phyloP scores from a whole-genome alignment of 2,113 vertebrate genomes.

The Myodes glareolus region DNA sequence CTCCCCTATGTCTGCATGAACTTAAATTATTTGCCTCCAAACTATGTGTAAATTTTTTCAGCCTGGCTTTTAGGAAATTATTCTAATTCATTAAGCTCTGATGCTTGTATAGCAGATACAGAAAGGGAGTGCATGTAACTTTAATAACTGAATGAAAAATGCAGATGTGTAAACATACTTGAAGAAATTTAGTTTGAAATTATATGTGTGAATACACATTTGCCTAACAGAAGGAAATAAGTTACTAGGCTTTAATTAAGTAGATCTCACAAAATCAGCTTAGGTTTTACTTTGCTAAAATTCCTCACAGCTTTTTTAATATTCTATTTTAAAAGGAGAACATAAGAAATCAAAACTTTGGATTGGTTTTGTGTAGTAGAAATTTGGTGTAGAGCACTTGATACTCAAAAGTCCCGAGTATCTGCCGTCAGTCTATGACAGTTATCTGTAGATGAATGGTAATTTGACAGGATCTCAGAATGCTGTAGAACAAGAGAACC shows the following conservation, averaged over 20 bases:
- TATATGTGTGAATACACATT: conserved; percentile 3
- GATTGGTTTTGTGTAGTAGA: conserved; percentile 10
- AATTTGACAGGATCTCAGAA: conserved; percentile 10
- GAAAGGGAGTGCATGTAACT: background rate
- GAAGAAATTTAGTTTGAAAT: conserved; percentile 51
- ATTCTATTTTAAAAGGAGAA: background rate
- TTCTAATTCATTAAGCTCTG: conserved; percentile 24
- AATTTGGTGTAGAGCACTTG: conserved; percentile 32
- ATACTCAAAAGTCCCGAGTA: conserved; percentile 15
- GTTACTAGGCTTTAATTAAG: conserved; percentile 44
- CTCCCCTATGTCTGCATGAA: background rate
- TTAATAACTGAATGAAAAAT: conserved; percentile 39
- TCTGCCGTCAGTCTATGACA: background rate
- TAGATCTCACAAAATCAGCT: background rate
- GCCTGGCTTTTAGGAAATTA: conserved; percentile 23
- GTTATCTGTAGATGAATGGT: background rate
- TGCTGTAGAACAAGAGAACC: background rate
- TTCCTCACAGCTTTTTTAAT: conserved; percentile 27
- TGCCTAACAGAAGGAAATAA: conserved; percentile 39
- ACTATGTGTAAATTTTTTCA: conserved; percentile 23
- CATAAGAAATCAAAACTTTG: conserved; percentile 41
- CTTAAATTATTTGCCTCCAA: conserved; percentile 36
- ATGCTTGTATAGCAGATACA: background rate
- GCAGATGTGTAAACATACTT: background rate
- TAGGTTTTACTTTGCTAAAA: conserved; percentile 38